These are phyloP conservation scores for Sebastes melanostomus DNA, from an alignment of 2,797 vertebrate species.

Conservation along the genomic window DNA sequence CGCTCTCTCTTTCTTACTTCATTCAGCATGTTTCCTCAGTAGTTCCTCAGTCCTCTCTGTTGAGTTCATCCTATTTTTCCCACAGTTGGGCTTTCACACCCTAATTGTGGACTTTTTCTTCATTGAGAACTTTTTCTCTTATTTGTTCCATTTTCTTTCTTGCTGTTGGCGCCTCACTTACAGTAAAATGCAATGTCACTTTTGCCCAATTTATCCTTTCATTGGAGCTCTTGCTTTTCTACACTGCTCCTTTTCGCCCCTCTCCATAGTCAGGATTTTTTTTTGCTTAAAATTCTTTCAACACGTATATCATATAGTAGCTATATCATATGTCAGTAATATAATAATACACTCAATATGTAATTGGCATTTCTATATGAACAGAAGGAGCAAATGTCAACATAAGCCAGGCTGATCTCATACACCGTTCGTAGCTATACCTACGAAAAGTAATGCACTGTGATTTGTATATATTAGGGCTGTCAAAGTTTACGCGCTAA, in stretches of 20 bases:
- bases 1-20: slow-evolving; percentile 18
- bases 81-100: slow-evolving; percentile 17
- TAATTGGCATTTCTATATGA: too few species aligned
- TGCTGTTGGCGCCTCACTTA: slow-evolving; percentile 8
- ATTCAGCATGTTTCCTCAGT: slow-evolving; percentile 28
- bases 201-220: slow-evolving; percentile 12
- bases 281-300: neutral
- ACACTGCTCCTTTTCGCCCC: neutral
- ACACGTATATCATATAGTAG: neutral
- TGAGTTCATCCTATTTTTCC: slow-evolving; percentile 26
- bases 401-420: neutral
- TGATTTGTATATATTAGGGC: neutral
- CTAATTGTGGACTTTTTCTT: slow-evolving; percentile 33
- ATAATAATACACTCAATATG: neutral
- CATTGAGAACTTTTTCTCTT: slow-evolving; percentile 6
- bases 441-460: too few species aligned
- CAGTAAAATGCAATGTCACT: slow-evolving; percentile 16
- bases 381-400: neutral
- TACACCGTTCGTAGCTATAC: neutral
- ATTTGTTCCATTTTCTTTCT: slow-evolving; percentile 5
- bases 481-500: too few species aligned
- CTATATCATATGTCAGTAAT: neutral
- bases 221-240: slow-evolving; percentile 19
- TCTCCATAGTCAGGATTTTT: neutral
- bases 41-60: slow-evolving; percentile 13